Conservation (phyloP, 1,140 invertebrate species). For the Drosophila hydei region DNA sequence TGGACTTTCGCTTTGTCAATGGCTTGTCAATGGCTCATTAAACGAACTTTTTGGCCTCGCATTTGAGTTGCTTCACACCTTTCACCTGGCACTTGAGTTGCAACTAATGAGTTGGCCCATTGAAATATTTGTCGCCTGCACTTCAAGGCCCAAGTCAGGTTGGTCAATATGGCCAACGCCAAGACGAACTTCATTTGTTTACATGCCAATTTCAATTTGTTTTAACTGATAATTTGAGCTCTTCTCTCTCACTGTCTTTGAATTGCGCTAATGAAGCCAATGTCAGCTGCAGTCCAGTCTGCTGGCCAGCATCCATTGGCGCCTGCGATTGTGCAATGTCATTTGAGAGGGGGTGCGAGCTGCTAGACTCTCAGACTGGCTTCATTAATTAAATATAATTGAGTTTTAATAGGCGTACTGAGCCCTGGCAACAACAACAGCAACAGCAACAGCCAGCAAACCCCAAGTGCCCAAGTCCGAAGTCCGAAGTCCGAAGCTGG, state of each 20-base stretch:
- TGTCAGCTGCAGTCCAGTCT: constrained; percentile 33
- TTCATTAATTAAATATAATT: constrained; percentile 81
- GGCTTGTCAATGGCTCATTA: constrained; percentile 22
- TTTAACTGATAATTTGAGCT: constrained; percentile 62
- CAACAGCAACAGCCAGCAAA: not conserved
- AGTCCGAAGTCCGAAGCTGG: constrained; percentile 3
- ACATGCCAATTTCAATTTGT: constrained; percentile 61
- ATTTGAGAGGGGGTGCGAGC: constrained; percentile 19
- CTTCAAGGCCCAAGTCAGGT: not conserved
- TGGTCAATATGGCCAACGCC: too few relatives aligned
- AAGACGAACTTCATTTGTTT: constrained; percentile 15
- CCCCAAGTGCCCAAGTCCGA: not conserved
- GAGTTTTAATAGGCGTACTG: constrained; percentile 69
- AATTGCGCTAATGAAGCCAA: constrained; percentile 62
- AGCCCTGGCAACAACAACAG: constrained; percentile 9
- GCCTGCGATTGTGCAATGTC: constrained; percentile 68
- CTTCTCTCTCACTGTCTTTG: not conserved
- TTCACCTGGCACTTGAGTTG: constrained; percentile 30
- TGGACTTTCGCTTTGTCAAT: not conserved
- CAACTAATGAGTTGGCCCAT: constrained; percentile 43
- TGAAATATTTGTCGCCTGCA: constrained; percentile 33
- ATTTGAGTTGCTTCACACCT: constrained; percentile 34
- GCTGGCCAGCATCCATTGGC: constrained; percentile 24
- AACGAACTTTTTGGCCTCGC: constrained; percentile 11
- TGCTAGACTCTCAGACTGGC: constrained; percentile 26